Evolutionary conservation across 2,888 invertebrate genomes (phyloP).

Genomic region (Petrophora chlorosata): DNA sequence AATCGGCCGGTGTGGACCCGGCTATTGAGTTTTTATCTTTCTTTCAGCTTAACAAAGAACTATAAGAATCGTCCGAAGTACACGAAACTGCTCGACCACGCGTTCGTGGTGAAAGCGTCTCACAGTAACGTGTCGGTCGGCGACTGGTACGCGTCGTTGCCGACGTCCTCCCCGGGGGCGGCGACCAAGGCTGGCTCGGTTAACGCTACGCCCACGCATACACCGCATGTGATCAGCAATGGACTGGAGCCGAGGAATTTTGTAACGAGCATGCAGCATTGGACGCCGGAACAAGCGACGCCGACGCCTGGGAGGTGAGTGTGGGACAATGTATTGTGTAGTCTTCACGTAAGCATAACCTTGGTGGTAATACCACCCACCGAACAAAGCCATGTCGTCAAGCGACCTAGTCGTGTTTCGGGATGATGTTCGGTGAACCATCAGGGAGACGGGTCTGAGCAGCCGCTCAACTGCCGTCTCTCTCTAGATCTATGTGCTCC

Average conservation of each 20-base stretch:
- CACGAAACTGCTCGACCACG: slow-evolving; percentile 93
- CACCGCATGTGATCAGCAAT: slow-evolving; percentile 35
- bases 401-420: too few relatives aligned
- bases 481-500: too few relatives aligned
- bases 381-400: too few relatives aligned
- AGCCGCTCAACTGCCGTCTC: too few relatives aligned
- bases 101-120: slow-evolving; percentile 93
- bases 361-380: too few relatives aligned
- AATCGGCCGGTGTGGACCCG: not conserved
- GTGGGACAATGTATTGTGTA: too few relatives aligned
- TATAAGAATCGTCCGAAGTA: slow-evolving; percentile 97
- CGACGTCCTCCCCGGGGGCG: slow-evolving; percentile 69
- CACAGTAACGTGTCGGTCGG: slow-evolving; percentile 88
- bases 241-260: slow-evolving; percentile 70
- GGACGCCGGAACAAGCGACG: slow-evolving; percentile 72
- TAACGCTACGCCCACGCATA: slow-evolving; percentile 29
- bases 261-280: slow-evolving; percentile 67
- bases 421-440: too few relatives aligned
- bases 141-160: slow-evolving; percentile 89
- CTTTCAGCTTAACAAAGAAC: slow-evolving; percentile 94
- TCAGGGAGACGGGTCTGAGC: too few relatives aligned
- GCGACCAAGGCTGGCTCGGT: slow-evolving; percentile 66
- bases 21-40: not conserved
- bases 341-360: too few relatives aligned
- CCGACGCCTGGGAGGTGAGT: slow-evolving; percentile 69